A percentile compares a stretch with the other conserved stretches of the same genome.
phyloP scores from a whole-genome alignment of 2,113 vertebrate genomes.

The Cavia aperea region DNA sequence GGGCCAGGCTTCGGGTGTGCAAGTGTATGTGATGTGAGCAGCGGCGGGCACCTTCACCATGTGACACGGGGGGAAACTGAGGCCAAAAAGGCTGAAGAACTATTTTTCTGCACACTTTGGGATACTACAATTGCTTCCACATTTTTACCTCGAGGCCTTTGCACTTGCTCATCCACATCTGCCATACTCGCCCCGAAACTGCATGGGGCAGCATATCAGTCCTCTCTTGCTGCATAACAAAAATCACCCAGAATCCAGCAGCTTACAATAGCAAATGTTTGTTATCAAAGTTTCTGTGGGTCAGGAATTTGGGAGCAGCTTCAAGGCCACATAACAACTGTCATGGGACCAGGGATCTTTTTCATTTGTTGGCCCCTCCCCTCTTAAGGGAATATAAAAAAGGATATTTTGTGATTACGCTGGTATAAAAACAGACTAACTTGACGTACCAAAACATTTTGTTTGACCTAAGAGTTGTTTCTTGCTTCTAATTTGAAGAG shows the following conservation, averaged over 20 bases:
- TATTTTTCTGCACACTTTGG: background rate
- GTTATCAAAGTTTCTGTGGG: background rate
- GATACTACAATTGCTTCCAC: background rate
- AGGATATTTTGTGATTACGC: background rate
- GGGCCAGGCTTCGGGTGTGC: background rate
- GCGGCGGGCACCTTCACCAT: background rate
- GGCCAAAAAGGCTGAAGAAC: background rate
- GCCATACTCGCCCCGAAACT: background rate
- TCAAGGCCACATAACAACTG: background rate
- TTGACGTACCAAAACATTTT: background rate
- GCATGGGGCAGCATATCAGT: too few species aligned
- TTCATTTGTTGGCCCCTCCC: background rate
- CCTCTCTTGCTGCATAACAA: background rate
- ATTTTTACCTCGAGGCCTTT: background rate
- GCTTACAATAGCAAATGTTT: background rate
- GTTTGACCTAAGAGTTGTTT: background rate
- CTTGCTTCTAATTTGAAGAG: background rate
- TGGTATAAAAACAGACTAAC: background rate
- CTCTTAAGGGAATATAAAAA: background rate
- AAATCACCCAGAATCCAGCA: background rate
- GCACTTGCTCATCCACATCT: too few species aligned
- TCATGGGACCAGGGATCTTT: background rate
- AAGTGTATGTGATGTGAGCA: fast-evolving
- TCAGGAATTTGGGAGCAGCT: background rate
- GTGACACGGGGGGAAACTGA: background rate